Evolutionary conservation across 2,888 invertebrate genomes (phyloP).

Genomic region (Monopis laevigella): DNA sequence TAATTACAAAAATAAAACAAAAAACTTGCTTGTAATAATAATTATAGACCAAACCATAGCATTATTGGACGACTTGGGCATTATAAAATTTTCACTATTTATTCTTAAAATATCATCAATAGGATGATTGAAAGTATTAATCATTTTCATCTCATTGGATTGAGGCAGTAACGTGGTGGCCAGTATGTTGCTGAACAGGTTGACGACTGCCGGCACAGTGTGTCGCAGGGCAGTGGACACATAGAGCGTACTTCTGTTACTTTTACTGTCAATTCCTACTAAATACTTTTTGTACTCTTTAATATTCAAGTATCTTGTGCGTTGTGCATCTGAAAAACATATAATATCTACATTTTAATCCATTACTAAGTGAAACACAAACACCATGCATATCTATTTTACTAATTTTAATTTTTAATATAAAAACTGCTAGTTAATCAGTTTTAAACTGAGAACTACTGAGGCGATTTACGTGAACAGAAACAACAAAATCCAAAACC

Average conservation of each 20-base stretch:
- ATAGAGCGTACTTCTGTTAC: conserved; percentile 40
- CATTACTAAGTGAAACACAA: too few species aligned
- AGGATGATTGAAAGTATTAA: background rate
- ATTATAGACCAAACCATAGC: background rate
- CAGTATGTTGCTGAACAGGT: conserved; percentile 52
- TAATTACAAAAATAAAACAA: too few species aligned
- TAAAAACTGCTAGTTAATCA: too few species aligned
- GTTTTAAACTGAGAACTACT: too few species aligned
- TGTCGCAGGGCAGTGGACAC: conserved; percentile 61
- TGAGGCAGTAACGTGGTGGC: conserved; percentile 20
- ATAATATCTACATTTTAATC: too few species aligned
- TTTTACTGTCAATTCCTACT: conserved; percentile 50
- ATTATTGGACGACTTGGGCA: background rate
- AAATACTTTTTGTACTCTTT: conserved; percentile 43
- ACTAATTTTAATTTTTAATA: too few species aligned
- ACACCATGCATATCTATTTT: too few species aligned
- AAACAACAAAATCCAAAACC: too few species aligned
- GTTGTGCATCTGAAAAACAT: background rate
- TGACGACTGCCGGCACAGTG: conserved; percentile 60
- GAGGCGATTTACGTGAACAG: too few species aligned
- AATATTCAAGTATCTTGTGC: background rate
- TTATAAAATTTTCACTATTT: background rate
- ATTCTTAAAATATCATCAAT: background rate
- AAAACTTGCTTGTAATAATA: background rate
- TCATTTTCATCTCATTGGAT: background rate